Percentiles rank a stretch among this genome's conserved stretches.
Evolutionary conservation across 2,888 invertebrate genomes (phyloP).

Genomic region (Heteropelma amictum): DNA sequence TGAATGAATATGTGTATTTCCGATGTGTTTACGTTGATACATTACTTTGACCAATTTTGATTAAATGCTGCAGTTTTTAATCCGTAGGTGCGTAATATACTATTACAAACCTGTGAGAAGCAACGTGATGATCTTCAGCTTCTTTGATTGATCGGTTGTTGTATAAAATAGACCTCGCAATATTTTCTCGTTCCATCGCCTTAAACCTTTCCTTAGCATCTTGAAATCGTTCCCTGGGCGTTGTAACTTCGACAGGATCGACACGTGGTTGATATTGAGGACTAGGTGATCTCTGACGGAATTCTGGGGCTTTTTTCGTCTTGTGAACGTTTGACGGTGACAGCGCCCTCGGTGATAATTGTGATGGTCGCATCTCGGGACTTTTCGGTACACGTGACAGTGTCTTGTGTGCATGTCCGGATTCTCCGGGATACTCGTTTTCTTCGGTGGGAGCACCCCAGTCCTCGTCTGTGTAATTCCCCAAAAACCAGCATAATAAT

Average conservation of each 20-base stretch:
- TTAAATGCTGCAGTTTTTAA: not conserved
- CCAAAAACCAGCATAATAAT: not conserved
- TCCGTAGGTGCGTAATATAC: not conserved
- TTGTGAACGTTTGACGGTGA: slow-evolving; percentile 66
- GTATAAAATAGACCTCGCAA: slow-evolving; percentile 67
- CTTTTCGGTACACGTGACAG: slow-evolving; percentile 72
- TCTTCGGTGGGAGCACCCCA: slow-evolving; percentile 79
- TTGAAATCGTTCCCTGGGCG: slow-evolving; percentile 88
- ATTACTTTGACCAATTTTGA: not conserved
- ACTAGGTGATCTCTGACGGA: slow-evolving; percentile 76
- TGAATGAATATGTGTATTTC: too few species aligned
- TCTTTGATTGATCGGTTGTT: slow-evolving; percentile 66
- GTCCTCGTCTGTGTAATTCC: slow-evolving; percentile 83
- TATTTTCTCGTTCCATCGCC: slow-evolving; percentile 85
- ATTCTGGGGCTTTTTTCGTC: slow-evolving; percentile 79
- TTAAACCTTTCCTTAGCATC: slow-evolving; percentile 93
- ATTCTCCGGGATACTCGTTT: slow-evolving; percentile 70
- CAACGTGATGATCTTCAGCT: slow-evolving; percentile 60
- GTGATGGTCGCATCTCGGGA: slow-evolving; percentile 67
- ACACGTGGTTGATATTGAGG: slow-evolving; percentile 77
- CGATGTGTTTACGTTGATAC: not conserved
- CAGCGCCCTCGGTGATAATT: slow-evolving; percentile 60
- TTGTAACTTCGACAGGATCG: slow-evolving; percentile 76
- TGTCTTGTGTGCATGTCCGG: slow-evolving; percentile 66
- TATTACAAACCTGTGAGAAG: slow-evolving; percentile 65